Percentiles rank a stretch among this genome's conserved stretches.
Conservation (phyloP, 2,113 vertebrate species). For the Semnopithecus entellus region DNA sequence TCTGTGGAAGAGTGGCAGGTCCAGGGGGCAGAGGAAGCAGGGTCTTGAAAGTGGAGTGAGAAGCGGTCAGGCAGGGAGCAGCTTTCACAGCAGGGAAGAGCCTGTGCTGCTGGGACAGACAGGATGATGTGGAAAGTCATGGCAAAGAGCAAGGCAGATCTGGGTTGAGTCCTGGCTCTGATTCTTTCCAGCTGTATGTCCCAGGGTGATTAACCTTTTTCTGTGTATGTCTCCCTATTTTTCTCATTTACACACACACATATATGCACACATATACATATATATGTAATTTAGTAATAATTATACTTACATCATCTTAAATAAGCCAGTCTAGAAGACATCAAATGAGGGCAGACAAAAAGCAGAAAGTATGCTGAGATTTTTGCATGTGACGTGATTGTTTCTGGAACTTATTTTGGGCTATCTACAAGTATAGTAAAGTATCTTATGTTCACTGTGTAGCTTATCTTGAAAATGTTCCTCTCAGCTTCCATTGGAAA, state of each 20-base stretch:
- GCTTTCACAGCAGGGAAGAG: too few species aligned
- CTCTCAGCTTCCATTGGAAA: background rate
- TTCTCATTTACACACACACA: background rate
- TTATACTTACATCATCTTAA: background rate
- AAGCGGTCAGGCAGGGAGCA: background rate
- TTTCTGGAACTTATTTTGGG: background rate
- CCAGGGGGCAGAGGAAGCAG: accelerated
- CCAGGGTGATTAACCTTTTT: background rate
- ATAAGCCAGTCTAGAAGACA: background rate
- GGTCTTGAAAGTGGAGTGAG: background rate
- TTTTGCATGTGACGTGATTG: background rate
- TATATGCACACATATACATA: background rate
- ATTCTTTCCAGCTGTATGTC: background rate
- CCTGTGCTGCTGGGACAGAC: background rate
- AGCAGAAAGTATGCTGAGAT: background rate
- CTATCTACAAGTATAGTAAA: background rate
- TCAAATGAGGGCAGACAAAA: background rate
- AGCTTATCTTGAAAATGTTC: background rate
- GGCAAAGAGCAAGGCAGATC: background rate
- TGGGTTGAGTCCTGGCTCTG: background rate
- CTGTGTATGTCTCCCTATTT: background rate
- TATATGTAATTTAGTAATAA: background rate
- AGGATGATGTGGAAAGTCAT: too few species aligned
- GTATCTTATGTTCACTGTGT: background rate
- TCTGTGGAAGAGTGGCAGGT: background rate